A percentile compares a stretch with the other conserved stretches of the same genome.
These are phyloP conservation scores for Phalloptychus januarius DNA, from an alignment of 2,797 vertebrate genomes.

Conservation along the genomic window DNA sequence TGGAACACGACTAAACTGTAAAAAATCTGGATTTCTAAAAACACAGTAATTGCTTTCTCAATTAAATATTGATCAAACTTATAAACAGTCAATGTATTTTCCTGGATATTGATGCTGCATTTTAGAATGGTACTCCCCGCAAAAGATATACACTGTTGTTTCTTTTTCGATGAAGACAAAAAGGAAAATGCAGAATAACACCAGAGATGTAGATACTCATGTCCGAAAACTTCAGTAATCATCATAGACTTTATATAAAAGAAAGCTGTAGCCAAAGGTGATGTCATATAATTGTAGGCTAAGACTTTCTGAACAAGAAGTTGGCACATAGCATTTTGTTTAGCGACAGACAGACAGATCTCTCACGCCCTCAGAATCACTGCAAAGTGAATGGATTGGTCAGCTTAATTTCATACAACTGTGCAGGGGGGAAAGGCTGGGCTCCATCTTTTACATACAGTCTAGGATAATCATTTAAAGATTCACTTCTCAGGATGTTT, in stretches of 20 bases:
- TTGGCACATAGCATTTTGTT: not conserved
- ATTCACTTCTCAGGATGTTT: constrained; percentile 59
- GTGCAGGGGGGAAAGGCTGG: not conserved
- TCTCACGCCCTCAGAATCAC: not conserved
- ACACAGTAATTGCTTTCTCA: not conserved
- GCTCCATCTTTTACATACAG: constrained; percentile 30
- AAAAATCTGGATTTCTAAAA: not conserved
- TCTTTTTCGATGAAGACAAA: constrained; percentile 8
- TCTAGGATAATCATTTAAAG: constrained; percentile 19
- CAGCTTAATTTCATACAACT: not conserved
- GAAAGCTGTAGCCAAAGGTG: constrained; percentile 11
- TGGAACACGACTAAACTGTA: not conserved
- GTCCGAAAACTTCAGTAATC: constrained; percentile 1
- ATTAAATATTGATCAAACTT: not conserved
- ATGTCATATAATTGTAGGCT: not conserved
- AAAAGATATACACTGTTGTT: constrained; percentile 2
- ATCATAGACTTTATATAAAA: constrained; percentile 24
- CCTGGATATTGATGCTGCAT: not conserved
- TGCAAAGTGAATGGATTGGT: not conserved
- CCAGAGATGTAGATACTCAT: constrained; percentile 7
- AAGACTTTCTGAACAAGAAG: not conserved
- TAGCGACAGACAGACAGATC: not conserved
- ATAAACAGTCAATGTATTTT: not conserved
- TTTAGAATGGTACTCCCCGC: not conserved
- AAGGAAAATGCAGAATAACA: constrained; percentile 31